phyloP scores from a whole-genome alignment of 1,140 invertebrate genomes.

The Gonioctena quinquepunctata region DNA sequence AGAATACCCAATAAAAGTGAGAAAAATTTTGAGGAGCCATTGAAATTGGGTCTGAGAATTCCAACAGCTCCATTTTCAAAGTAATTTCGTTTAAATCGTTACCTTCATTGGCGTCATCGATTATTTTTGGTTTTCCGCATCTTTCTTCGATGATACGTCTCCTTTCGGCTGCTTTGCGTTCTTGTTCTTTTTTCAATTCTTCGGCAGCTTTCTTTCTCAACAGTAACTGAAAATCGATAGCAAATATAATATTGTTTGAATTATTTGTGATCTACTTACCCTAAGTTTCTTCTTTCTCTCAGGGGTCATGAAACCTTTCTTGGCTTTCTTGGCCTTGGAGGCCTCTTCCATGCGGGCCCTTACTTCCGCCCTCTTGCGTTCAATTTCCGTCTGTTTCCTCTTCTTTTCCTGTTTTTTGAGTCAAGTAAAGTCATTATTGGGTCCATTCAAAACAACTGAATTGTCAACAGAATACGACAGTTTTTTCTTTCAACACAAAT shows the following conservation, averaged over 20 bases:
- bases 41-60: too few species aligned
- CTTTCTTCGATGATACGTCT: constrained; percentile 96
- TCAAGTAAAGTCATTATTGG: background rate
- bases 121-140: constrained; percentile 86
- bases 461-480: constrained; percentile 5
- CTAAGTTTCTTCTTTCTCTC: constrained; percentile 98
- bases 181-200: constrained; percentile 99
- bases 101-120: constrained; percentile 93
- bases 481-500: too few species aligned
- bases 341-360: constrained; percentile 94
- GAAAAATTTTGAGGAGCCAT: background rate
- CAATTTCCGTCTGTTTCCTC: constrained; percentile 91
- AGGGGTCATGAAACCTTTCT: constrained; percentile 98
- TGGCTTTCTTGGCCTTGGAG: constrained; percentile 92
- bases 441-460: background rate
- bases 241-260: too few species aligned
- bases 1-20: too few species aligned
- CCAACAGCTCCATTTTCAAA: too few species aligned
- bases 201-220: constrained; percentile 99
- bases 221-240: constrained; percentile 75
- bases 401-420: constrained; percentile 75
- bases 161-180: constrained; percentile 96
- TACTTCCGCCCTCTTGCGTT: constrained; percentile 93
- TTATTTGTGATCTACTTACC: too few species aligned
- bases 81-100: constrained; percentile 50